Evolutionary conservation across 2,113 vertebrate genomes (phyloP).

Genomic region (Brachypteracias leptosomus): DNA sequence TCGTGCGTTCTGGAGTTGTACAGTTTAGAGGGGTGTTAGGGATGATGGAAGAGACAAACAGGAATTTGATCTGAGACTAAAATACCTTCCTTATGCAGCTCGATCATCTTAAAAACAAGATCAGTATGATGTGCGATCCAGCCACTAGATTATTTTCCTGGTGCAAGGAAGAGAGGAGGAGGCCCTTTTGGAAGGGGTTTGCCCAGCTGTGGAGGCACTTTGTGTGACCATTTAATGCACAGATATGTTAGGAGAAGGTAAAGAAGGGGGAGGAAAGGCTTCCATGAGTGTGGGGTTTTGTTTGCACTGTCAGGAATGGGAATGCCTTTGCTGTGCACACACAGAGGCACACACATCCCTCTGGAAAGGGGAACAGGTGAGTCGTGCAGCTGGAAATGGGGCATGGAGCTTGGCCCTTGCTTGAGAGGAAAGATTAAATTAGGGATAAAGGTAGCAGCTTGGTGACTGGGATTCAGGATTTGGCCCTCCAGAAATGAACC

Average conservation of each 20-base stretch:
- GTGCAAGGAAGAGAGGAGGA: not conserved
- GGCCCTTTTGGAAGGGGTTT: not conserved
- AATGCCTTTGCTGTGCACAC: rapidly evolving
- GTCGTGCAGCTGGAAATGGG: not conserved
- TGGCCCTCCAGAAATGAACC: not conserved
- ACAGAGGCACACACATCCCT: too few species aligned
- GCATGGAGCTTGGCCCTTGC: not conserved
- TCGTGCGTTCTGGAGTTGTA: not conserved
- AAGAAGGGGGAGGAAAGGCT: not conserved
- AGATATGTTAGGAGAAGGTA: not conserved
- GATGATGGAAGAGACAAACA: not conserved
- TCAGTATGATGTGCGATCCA: not conserved
- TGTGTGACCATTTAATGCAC: not conserved
- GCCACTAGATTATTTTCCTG: not conserved
- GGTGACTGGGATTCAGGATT: rapidly evolving
- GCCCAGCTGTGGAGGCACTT: not conserved
- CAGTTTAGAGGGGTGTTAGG: not conserved
- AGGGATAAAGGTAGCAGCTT: not conserved
- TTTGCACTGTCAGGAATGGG: not conserved
- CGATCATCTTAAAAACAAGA: not conserved
- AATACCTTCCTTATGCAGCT: not conserved
- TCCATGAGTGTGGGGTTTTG: not conserved
- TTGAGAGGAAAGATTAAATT: not conserved
- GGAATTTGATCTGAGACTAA: not conserved
- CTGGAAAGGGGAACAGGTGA: not conserved